These are phyloP conservation scores for Drosophila neonasuta DNA, from an alignment of 2,888 invertebrate species.

Conservation along the genomic window DNA sequence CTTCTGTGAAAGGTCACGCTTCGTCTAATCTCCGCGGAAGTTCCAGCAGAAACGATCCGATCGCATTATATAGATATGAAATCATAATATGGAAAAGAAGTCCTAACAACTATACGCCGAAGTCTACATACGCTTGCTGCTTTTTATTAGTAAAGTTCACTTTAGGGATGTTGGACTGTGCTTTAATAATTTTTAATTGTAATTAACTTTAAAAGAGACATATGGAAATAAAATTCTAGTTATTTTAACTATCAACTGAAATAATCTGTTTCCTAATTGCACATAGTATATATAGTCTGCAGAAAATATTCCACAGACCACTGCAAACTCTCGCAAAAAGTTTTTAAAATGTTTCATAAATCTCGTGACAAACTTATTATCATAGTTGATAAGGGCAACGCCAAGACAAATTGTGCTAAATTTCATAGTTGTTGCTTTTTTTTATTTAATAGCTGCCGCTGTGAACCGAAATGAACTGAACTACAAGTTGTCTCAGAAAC, in stretches of 20 bases:
- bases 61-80: constrained; percentile 37
- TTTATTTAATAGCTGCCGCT: constrained; percentile 26
- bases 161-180: neutral
- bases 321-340: neutral
- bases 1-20: constrained; percentile 59
- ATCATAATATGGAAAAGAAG: constrained; percentile 11
- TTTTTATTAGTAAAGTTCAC: neutral
- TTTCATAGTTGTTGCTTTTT: constrained; percentile 17
- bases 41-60: constrained; percentile 26
- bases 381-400: constrained; percentile 20
- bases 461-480: constrained; percentile 37
- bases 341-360: neutral
- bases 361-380: constrained; percentile 44
- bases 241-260: neutral
- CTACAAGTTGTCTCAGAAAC: constrained; percentile 11
- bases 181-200: neutral
- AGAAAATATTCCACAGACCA: constrained; percentile 1
- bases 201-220: neutral
- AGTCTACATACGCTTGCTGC: neutral
- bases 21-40: constrained; percentile 60
- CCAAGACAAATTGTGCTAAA: constrained; percentile 32
- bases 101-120: neutral
- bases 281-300: neutral
- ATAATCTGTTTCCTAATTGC: constrained; percentile 3
- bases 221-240: neutral